Evolutionary conservation across 2,888 invertebrate species (phyloP), one percentile per base, ranked within the genome.

Genomic region (Alloscopus bannaensis): DNA sequence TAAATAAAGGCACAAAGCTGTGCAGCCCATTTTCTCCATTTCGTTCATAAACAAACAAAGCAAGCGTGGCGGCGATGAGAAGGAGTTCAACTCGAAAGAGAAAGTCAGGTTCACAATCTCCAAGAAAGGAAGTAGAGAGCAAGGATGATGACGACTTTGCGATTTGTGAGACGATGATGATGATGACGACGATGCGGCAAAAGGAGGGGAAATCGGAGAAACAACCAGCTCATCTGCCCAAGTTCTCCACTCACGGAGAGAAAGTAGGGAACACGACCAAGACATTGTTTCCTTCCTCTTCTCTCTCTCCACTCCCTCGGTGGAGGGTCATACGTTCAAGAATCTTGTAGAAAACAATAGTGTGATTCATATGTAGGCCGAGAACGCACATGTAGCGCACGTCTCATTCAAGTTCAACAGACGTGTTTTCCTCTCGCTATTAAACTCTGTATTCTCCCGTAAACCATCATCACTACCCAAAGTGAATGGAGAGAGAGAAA

Each of bases 171-270:
- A 29, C 16, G 42, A 45, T 47, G 45, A 47, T 62, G 62, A 40
- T 52, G 69, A 73, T 29, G 73, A 73, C 28, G 65, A 65, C 52
- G 36, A 42, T 65, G 73, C 18, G 47, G 73, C 55, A 60, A 45
- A 52, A 55, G 40, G 13, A 65, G 57, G 52, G 40, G 57, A 73
- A 55, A 73, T 20, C 6, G 47, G 29, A 75, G 40, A 59, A 20
- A 28, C 28, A 73, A 45, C n/a, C 22, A 20, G 50, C 60, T 70
- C 60, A 59, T 70, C 47, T 70, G 70, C 60, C 45, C 16, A 16
- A 26, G 16, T 8, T 45, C 26, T 64, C 16, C 36, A 8, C 13
- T 36, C 36, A 36, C 36, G 13, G 13, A 36, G 36, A 36, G 18
- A 50, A 50, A 50, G n/a, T n/a, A n/a, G n/a, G n/a, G 8, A 52